Evolutionary conservation across 2,888 invertebrate genomes (phyloP).

Genomic region (Acanthosoma haemorrhoidale): DNA sequence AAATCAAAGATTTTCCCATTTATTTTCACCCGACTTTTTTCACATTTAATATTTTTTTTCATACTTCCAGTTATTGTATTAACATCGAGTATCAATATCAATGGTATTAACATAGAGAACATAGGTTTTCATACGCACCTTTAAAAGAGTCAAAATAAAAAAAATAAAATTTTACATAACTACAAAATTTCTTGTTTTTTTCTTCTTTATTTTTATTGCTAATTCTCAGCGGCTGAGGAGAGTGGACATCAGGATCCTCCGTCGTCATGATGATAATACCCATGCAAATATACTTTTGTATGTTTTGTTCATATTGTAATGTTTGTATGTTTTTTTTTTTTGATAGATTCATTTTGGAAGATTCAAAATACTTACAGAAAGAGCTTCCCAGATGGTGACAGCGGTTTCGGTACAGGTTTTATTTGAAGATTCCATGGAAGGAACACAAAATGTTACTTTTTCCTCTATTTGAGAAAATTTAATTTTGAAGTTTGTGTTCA

Average conservation of each 20-base stretch:
- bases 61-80: too few relatives aligned
- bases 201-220: not conserved
- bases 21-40: too few relatives aligned
- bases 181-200: conserved; percentile 22
- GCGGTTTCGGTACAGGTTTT: not conserved
- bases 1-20: too few relatives aligned
- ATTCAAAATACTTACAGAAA: conserved; percentile 52
- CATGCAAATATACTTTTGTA: not conserved
- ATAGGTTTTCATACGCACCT: not conserved
- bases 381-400: conserved; percentile 34
- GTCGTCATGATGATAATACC: too few relatives aligned
- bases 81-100: not conserved
- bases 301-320: not conserved
- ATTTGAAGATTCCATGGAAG: not conserved
- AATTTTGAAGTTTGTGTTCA: too few relatives aligned
- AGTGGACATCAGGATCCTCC: too few relatives aligned
- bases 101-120: not conserved
- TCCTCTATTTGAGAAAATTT: too few relatives aligned
- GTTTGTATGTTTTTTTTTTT: conserved; percentile 34
- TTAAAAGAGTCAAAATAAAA: not conserved
- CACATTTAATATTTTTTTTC: too few relatives aligned
- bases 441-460: not conserved
- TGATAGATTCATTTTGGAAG: conserved; percentile 63
- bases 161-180: not conserved
- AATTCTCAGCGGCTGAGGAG: too few relatives aligned